Evolutionary conservation across 2,113 vertebrate species (phyloP).

Genomic region (Alethe diademata): DNA sequence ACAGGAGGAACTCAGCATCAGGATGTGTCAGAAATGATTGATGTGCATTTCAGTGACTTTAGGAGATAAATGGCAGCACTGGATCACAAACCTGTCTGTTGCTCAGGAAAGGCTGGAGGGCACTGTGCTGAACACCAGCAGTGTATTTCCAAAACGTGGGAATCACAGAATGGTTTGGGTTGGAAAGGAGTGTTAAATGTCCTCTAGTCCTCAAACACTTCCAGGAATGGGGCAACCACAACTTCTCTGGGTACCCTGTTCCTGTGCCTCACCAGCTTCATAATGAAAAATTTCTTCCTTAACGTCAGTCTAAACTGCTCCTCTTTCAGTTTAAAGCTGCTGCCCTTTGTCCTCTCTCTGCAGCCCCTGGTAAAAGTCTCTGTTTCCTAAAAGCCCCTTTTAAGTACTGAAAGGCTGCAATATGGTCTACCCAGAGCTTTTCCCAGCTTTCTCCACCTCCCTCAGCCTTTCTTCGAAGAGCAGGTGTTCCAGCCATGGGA

Average conservation of each 20-base stretch:
- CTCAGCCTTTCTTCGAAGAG: background rate
- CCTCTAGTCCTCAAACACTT: background rate
- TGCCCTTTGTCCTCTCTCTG: background rate
- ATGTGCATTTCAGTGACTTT: background rate
- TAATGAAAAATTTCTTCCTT: background rate
- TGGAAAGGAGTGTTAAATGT: background rate
- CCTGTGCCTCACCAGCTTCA: background rate
- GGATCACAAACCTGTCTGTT: background rate
- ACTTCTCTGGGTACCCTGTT: background rate
- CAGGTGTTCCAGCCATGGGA: background rate
- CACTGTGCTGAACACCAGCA: background rate
- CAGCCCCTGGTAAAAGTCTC: background rate
- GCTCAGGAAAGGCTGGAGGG: background rate
- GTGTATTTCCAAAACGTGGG: background rate
- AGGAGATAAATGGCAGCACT: background rate
- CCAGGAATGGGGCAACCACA: background rate
- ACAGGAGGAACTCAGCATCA: background rate
- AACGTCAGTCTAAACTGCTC: background rate
- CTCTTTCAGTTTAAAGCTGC: background rate
- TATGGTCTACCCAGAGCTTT: background rate
- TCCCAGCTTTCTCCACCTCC: background rate
- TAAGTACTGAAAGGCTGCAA: rapidly evolving
- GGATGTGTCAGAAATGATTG: background rate
- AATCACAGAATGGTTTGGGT: background rate
- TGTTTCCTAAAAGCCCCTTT: background rate